Conservation (phyloP, 2,113 vertebrate species). For the Cariama cristata region DNA sequence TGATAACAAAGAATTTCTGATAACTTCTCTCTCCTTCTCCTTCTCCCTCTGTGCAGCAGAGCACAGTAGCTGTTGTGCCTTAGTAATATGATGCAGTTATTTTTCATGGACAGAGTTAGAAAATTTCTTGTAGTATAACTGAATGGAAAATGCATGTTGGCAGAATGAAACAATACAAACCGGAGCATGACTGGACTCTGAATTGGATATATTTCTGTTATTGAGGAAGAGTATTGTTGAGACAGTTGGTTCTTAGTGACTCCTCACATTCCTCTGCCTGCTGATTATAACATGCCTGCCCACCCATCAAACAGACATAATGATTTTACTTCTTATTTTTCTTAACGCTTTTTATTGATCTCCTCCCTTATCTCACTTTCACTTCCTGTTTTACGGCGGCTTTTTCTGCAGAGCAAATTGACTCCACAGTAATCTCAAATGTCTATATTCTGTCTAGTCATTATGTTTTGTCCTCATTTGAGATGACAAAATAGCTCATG, state of each 20-base stretch:
- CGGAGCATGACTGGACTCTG: neutral
- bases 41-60: neutral
- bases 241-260: neutral
- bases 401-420: neutral
- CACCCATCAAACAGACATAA: neutral
- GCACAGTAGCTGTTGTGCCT: neutral
- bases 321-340: neutral
- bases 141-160: neutral
- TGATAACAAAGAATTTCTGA: neutral
- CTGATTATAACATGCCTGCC: neutral
- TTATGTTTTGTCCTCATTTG: neutral
- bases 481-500: neutral
- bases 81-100: neutral
- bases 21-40: neutral
- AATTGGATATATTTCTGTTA: neutral
- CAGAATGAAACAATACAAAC: neutral
- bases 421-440: neutral
- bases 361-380: neutral
- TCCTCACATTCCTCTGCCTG: neutral
- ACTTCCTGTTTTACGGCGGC: neutral
- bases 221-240: neutral
- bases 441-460: neutral
- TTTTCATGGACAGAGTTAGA: neutral
- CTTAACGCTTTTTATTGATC: neutral
- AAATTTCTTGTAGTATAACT: neutral